Conservation (phyloP, 2,797 vertebrate species). For the Rhinella marina region DNA sequence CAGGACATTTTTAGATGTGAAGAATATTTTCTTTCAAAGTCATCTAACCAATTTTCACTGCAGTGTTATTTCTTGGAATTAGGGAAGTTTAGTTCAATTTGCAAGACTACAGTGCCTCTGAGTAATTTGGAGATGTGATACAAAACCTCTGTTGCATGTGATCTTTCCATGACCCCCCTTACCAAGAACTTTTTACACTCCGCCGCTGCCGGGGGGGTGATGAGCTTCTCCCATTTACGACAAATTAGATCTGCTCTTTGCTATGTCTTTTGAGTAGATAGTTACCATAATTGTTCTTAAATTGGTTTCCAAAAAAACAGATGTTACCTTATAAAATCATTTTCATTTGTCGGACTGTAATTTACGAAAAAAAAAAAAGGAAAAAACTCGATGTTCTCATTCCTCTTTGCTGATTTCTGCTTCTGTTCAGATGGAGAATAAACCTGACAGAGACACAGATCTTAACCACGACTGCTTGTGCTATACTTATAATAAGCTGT, state of each 20-base stretch:
- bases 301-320: conserved; percentile 60
- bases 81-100: conserved; percentile 59
- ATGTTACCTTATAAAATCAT: conserved; percentile 60
- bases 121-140: conserved; percentile 59
- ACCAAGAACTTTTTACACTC: conserved; percentile 51
- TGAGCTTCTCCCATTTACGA: conserved; percentile 54
- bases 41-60: conserved; percentile 56
- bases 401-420: conserved; percentile 46
- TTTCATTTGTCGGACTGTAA: conserved; percentile 58
- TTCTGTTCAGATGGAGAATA: conserved; percentile 45
- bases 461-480: conserved; percentile 13
- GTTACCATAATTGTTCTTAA: conserved; percentile 62
- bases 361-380: conserved; percentile 34
- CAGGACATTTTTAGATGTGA: conserved; percentile 57
- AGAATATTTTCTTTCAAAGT: conserved; percentile 51
- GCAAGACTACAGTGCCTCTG: conserved; percentile 48
- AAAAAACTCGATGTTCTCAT: conserved; percentile 43
- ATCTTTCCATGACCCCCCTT: conserved; percentile 58
- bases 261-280: conserved; percentile 61
- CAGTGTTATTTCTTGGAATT: conserved; percentile 56
- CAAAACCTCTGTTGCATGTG: conserved; percentile 57
- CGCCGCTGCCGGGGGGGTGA: conserved; percentile 16
- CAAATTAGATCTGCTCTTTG: conserved; percentile 60
- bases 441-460: conserved; percentile 4
- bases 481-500: background rate